Conservation (phyloP, 2,797 vertebrate genomes). For the Sitta carolinensis region DNA sequence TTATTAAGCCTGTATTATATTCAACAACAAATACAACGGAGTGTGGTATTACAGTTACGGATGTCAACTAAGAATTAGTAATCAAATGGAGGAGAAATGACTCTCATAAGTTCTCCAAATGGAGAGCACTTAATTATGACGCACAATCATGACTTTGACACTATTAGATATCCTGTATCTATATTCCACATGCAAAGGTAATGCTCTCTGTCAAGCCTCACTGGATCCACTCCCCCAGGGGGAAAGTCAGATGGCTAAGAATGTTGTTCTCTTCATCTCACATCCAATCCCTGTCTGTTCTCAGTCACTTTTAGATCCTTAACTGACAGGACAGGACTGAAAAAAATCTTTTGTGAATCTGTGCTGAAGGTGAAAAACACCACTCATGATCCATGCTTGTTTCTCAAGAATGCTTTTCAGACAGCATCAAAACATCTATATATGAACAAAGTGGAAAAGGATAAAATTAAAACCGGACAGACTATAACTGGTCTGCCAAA, state of each 20-base stretch:
- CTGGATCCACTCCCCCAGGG: background rate
- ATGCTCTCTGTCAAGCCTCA: background rate
- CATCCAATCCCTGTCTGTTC: background rate
- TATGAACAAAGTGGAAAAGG: background rate
- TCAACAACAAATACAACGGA: background rate
- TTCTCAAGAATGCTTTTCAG: background rate
- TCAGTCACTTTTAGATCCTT: background rate
- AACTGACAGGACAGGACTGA: background rate
- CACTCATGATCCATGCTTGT: background rate
- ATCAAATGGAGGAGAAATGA: background rate
- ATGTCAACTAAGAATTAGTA: slow-evolving; percentile 7
- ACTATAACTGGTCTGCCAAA: background rate
- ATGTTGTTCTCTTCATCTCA: background rate
- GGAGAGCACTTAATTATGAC: background rate
- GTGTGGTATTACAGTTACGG: background rate
- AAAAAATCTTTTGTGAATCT: background rate
- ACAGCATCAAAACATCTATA: background rate
- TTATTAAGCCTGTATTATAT: slow-evolving; percentile 17
- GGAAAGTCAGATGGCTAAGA: background rate
- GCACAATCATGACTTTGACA: background rate
- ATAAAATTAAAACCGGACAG: background rate
- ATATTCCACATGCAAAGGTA: background rate
- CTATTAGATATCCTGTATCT: background rate
- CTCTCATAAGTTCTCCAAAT: background rate
- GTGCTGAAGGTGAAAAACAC: background rate